Percentiles rank a stretch among this genome's conserved stretches.
Evolutionary conservation across 2,888 invertebrate genomes (phyloP).

Genomic region (Plagiodera versicolora): DNA sequence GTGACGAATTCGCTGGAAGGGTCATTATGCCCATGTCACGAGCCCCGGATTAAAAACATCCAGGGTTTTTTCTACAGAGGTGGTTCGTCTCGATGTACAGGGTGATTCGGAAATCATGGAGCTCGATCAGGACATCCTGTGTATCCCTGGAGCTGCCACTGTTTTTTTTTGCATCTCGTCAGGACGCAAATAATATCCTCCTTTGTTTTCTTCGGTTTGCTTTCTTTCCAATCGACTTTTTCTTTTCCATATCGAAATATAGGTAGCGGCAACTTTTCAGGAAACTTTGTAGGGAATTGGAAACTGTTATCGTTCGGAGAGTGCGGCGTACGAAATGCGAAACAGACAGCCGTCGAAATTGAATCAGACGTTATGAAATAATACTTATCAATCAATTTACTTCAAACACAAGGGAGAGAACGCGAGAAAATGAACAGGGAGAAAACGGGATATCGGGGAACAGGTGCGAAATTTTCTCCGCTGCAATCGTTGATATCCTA

Average conservation of each 20-base stretch:
- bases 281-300: background rate
- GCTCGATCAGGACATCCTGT: too few species aligned
- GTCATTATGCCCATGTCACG: background rate
- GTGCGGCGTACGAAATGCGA: background rate
- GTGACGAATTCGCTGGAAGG: background rate
- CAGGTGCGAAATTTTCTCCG: too few species aligned
- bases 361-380: slow-evolving; percentile 32
- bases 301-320: slow-evolving; percentile 3
- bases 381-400: slow-evolving; percentile 32
- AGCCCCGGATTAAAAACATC: background rate
- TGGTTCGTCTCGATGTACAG: too few species aligned
- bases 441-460: background rate
- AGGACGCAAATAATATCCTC: too few species aligned
- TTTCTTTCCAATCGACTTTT: background rate
- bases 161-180: too few species aligned
- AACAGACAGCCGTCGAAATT: slow-evolving; percentile 23
- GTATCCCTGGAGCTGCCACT: too few species aligned
- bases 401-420: slow-evolving; percentile 14
- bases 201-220: too few species aligned
- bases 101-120: too few species aligned
- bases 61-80: background rate
- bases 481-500: too few species aligned
- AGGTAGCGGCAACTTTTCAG: background rate
- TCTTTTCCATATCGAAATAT: background rate
- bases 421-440: background rate